Conservation (phyloP, 2,797 vertebrate genomes). For the Allobates femoralis region DNA sequence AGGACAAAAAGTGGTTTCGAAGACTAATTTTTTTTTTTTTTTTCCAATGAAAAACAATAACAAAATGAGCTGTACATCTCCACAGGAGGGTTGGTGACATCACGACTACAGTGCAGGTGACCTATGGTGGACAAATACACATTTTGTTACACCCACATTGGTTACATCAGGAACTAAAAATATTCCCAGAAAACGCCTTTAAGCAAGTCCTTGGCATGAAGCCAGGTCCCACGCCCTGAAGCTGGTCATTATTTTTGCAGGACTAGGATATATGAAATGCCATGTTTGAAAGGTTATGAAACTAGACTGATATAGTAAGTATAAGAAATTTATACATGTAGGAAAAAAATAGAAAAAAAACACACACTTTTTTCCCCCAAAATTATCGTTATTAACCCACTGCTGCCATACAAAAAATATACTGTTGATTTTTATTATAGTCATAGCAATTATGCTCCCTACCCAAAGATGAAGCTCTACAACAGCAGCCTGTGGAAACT, state of each 20-base stretch:
- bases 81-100: no score
- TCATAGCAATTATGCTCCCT: conserved; percentile 10
- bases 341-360: not conserved
- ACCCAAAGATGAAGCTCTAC: conserved; percentile 23
- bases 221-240: not conserved
- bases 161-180: no score
- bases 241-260: not conserved
- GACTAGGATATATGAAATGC: not conserved
- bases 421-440: not conserved
- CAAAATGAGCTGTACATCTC: no score
- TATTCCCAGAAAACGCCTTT: no score
- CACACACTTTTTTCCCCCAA: not conserved
- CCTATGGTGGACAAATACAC: no score
- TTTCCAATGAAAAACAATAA: no score
- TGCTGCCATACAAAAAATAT: conserved; percentile 9
- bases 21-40: no score
- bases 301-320: not conserved
- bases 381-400: not conserved
- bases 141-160: no score
- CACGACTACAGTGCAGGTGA: no score
- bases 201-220: not conserved
- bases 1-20: no score
- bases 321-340: not conserved
- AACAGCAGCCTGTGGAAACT: conserved; percentile 40
- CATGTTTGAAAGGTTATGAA: not conserved